Conservation (phyloP, 2,113 vertebrate species). For the Bufo gargarizans region DNA sequence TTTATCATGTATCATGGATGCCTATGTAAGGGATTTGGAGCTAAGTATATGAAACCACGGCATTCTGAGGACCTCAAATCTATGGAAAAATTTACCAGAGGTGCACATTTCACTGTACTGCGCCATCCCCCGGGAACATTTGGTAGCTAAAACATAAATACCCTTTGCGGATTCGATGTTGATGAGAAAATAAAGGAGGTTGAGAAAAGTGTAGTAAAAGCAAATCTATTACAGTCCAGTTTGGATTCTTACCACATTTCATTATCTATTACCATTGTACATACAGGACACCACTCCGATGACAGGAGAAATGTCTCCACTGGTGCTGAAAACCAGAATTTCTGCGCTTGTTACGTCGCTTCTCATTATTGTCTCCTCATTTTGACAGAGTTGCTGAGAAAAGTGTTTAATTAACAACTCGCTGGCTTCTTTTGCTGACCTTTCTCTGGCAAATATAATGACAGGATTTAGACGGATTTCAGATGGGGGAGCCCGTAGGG, state of each 20-base stretch:
- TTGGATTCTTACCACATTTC: not conserved
- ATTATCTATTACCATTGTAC: not conserved
- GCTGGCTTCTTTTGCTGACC: not conserved
- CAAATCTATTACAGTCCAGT: not conserved
- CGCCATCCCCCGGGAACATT: not conserved
- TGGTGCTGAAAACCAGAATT: not conserved
- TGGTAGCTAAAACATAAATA: not conserved
- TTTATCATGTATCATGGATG: not conserved
- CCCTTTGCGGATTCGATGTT: no score
- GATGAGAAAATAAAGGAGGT: not conserved
- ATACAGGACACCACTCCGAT: not conserved
- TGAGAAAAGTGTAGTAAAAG: not conserved
- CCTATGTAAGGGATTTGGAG: not conserved
- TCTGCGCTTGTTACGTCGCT: not conserved
- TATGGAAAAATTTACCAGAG: not conserved
- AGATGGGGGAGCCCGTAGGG: slow-evolving; percentile 33
- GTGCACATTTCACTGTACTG: not conserved
- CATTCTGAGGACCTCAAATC: not conserved
- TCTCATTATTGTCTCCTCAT: not conserved
- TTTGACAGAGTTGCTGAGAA: slow-evolving; percentile 31
- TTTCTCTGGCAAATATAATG: slow-evolving; percentile 39
- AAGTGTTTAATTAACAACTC: slow-evolving; percentile 44
- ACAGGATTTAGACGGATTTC: slow-evolving; percentile 16
- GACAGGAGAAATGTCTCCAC: slow-evolving; percentile 17
- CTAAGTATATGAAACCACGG: not conserved